Conservation (phyloP, 1,140 invertebrate species). For the Lanistes nyassanus region DNA sequence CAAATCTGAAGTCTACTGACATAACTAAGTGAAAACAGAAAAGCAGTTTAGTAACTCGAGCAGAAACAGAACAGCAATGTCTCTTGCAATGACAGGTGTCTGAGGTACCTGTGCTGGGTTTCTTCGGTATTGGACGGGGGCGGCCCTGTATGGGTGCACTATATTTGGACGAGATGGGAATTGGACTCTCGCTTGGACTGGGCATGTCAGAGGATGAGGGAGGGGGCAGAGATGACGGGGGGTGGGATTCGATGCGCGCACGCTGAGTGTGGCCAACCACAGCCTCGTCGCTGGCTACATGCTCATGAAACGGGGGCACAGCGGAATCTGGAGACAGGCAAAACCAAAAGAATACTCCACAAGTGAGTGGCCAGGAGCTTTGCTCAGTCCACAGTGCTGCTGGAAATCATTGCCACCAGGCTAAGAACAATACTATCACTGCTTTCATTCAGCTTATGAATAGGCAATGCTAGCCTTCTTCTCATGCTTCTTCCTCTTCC, state of each 20-base stretch:
- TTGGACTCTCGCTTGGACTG: slow-evolving; percentile 26
- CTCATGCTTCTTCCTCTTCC: too few relatives aligned
- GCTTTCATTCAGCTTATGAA: too few relatives aligned
- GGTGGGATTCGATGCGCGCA: slow-evolving; percentile 39
- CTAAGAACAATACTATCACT: too few relatives aligned
- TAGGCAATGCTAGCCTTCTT: too few relatives aligned
- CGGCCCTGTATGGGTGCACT: slow-evolving; percentile 43
- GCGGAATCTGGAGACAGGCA: slow-evolving; percentile 28
- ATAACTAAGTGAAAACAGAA: background rate
- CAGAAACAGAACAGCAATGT: background rate
- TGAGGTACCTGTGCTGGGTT: slow-evolving; percentile 36
- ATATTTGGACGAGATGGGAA: slow-evolving; percentile 33
- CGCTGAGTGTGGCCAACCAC: slow-evolving; percentile 33
- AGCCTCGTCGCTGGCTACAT: slow-evolving; percentile 29
- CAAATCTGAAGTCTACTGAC: background rate
- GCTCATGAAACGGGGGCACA: slow-evolving; percentile 25
- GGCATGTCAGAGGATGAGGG: slow-evolving; percentile 9
- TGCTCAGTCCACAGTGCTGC: slow-evolving; percentile 19
- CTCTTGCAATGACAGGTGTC: background rate
- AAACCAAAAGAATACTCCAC: slow-evolving; percentile 13
- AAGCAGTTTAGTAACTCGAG: background rate
- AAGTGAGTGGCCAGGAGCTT: slow-evolving; percentile 13
- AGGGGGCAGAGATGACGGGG: slow-evolving; percentile 24
- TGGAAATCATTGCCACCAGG: too few relatives aligned
- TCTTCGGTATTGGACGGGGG: slow-evolving; percentile 53